These are phyloP conservation scores for Loripinus fragilis DNA, from an alignment of 2,888 invertebrate species.

Conservation along the genomic window DNA sequence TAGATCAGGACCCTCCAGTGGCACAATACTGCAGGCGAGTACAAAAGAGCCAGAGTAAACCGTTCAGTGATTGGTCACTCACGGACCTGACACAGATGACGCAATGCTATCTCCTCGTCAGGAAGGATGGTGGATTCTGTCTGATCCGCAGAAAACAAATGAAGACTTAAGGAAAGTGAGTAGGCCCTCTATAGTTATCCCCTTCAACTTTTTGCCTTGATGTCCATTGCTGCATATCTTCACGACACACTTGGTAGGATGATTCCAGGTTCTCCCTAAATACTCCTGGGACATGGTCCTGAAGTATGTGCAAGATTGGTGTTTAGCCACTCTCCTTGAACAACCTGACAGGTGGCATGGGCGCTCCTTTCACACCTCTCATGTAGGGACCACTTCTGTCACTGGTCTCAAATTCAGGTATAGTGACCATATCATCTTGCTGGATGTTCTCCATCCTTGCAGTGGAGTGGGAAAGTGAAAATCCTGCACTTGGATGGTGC, in stretches of 20 bases:
- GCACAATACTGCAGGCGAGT: not conserved
- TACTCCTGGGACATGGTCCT: not conserved
- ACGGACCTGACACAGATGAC: not conserved
- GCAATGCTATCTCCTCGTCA: not conserved
- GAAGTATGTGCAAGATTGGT: not conserved
- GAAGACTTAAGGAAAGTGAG: not conserved
- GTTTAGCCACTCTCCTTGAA: no score
- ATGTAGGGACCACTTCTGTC: no score
- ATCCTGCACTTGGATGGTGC: no score
- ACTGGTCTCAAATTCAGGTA: no score
- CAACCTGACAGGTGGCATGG: no score
- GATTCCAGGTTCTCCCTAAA: not conserved
- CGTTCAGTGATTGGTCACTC: not conserved
- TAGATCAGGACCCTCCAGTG: not conserved
- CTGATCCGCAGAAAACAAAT: not conserved
- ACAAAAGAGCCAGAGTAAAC: not conserved
- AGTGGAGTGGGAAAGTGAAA: no score
- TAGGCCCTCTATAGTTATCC: not conserved
- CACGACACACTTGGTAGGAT: not conserved
- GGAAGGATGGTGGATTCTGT: not conserved
- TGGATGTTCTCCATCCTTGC: no score
- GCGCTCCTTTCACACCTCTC: no score
- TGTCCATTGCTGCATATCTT: not conserved
- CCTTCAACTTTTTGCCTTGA: not conserved
- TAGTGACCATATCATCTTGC: no score